Evolutionary conservation across 2,797 vertebrate genomes (phyloP).

Genomic region (Limosa lapponica): DNA sequence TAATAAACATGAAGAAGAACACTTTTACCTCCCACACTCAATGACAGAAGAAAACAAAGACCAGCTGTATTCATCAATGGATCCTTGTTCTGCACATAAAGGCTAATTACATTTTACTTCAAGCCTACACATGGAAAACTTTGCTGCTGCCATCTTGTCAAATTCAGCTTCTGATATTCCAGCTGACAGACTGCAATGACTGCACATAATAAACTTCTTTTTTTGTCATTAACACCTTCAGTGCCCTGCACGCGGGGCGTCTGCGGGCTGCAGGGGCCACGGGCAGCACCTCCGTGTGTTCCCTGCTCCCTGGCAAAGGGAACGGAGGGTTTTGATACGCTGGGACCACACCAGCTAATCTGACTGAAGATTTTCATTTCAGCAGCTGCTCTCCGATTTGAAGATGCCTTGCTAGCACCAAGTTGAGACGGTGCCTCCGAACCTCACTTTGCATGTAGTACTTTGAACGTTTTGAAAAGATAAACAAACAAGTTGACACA

Average conservation of each 20-base stretch:
- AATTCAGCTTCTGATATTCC: slow-evolving; percentile 73
- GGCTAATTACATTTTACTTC: slow-evolving; percentile 88
- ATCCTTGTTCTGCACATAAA: slow-evolving; percentile 88
- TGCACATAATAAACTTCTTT: slow-evolving; percentile 29
- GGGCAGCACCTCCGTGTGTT: neutral
- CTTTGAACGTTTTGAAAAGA: neutral
- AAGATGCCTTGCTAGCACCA: neutral
- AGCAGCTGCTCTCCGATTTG: neutral
- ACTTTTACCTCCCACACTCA: slow-evolving; percentile 86
- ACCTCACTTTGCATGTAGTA: neutral
- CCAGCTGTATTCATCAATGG: slow-evolving; percentile 90
- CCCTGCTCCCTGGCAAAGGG: neutral
- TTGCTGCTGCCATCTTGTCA: slow-evolving; percentile 77
- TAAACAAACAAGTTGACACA: neutral
- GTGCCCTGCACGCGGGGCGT: neutral
- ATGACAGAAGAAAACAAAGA: slow-evolving; percentile 84
- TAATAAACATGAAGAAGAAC: slow-evolving; percentile 88
- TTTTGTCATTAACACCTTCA: slow-evolving; percentile 54
- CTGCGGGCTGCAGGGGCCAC: neutral
- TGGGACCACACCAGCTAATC: neutral
- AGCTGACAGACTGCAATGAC: slow-evolving; percentile 72
- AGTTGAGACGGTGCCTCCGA: rapidly evolving
- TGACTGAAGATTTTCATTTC: neutral
- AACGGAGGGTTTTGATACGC: rapidly evolving
- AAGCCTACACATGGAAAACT: slow-evolving; percentile 89